Conservation (phyloP, 2,113 vertebrate species). For the Trichechus manatus region DNA sequence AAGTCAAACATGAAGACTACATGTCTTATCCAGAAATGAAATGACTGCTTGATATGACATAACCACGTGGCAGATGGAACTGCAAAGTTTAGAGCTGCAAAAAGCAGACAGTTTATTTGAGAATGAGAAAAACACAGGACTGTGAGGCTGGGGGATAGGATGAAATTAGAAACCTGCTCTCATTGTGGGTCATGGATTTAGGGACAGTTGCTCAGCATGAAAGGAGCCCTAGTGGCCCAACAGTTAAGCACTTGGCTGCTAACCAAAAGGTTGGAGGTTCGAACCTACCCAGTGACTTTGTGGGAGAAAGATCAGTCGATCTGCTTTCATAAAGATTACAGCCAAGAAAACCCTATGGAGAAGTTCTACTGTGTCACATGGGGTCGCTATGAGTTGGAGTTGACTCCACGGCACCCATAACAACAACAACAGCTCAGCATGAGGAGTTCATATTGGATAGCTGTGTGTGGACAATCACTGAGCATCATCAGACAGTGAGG, state of each 20-base stretch:
- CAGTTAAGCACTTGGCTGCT: background rate
- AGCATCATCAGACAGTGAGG: background rate
- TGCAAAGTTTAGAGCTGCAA: background rate
- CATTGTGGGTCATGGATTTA: background rate
- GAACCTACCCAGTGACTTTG: background rate
- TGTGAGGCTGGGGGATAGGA: background rate
- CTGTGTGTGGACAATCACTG: background rate
- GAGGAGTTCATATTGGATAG: background rate
- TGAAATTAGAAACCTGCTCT: background rate
- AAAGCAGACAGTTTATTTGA: background rate
- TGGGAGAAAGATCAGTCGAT: background rate
- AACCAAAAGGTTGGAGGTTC: background rate
- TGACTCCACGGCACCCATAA: background rate
- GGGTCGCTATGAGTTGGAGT: background rate
- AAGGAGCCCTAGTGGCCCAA: background rate
- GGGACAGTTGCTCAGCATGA: background rate
- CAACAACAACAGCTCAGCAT: background rate
- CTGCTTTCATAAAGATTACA: background rate
- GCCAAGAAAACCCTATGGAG: background rate
- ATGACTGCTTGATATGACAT: slow-evolving; percentile 17
- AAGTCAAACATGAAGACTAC: slow-evolving; percentile 29
- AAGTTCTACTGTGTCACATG: background rate
- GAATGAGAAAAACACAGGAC: background rate
- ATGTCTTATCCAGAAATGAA: slow-evolving; percentile 47
- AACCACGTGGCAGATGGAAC: background rate